A percentile compares a stretch with the other conserved stretches of the same genome.
Evolutionary conservation across 2,113 vertebrate genomes (phyloP).

Genomic region (Ophthalmolycus amberensis): DNA sequence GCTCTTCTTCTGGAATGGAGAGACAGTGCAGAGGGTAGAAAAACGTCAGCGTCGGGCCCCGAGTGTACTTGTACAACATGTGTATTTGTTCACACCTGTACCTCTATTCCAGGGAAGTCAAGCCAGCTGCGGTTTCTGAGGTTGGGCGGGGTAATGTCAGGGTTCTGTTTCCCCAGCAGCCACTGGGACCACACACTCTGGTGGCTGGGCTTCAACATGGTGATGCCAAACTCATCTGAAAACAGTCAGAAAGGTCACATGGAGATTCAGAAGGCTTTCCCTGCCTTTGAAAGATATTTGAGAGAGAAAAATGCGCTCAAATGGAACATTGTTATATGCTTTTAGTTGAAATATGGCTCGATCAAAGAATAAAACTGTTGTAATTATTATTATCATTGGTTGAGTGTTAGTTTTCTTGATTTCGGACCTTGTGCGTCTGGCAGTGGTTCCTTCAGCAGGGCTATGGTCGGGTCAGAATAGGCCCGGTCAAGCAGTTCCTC

Average conservation of each 20-base stretch:
- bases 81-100: conserved; percentile 59
- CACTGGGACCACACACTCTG: conserved; percentile 83
- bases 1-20: conserved; percentile 77
- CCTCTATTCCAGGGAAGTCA: conserved; percentile 83
- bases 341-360: background rate
- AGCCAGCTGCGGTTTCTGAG: conserved; percentile 84
- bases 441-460: conserved; percentile 87
- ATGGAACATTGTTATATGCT: background rate
- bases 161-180: conserved; percentile 84
- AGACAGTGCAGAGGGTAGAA: background rate
- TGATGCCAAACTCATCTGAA: conserved; percentile 86
- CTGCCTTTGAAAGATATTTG: background rate
- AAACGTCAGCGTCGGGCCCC: background rate
- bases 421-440: conserved; percentile 78
- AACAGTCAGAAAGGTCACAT: conserved; percentile 24
- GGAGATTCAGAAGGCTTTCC: background rate
- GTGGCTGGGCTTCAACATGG: conserved; percentile 85
- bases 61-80: background rate
- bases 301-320: background rate
- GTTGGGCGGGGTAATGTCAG: conserved; percentile 85
- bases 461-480: conserved; percentile 78
- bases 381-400: background rate
- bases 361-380: background rate
- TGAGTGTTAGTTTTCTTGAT: background rate
- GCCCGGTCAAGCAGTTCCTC: conserved; percentile 81